These are phyloP conservation scores for Nothoprocta perdicaria DNA, from an alignment of 2,113 vertebrate genomes.

Conservation along the genomic window DNA sequence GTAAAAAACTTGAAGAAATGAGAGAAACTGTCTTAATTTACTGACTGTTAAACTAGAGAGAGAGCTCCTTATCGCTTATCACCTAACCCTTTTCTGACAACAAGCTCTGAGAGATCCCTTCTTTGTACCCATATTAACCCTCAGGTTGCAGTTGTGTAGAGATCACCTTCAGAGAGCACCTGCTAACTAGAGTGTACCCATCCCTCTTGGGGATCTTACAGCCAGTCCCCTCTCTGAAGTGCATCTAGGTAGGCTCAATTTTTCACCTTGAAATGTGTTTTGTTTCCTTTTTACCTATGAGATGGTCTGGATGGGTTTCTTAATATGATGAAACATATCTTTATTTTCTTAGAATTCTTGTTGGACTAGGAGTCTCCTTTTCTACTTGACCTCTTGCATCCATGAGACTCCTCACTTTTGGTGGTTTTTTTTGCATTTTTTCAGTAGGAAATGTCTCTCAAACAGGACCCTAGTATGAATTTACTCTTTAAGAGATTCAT, in stretches of 20 bases:
- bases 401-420: not conserved
- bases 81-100: not conserved
- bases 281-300: not conserved
- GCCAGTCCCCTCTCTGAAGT: not conserved
- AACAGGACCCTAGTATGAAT: not conserved
- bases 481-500: not conserved
- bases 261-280: not conserved
- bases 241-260: not conserved
- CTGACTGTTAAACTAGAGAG: not conserved
- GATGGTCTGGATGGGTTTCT: not conserved
- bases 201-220: not conserved
- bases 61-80: not conserved
- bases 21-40: not conserved
- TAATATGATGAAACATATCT: not conserved
- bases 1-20: not conserved
- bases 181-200: not conserved
- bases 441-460: not conserved
- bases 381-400: not conserved
- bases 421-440: not conserved
- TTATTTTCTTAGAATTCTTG: not conserved
- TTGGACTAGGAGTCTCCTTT: not conserved
- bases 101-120: fast-evolving
- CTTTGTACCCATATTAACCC: not conserved
- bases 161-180: not conserved
- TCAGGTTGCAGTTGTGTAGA: not conserved